Evolutionary conservation across 1,140 invertebrate species (phyloP).

Genomic region (Andricus grossulariae): DNA sequence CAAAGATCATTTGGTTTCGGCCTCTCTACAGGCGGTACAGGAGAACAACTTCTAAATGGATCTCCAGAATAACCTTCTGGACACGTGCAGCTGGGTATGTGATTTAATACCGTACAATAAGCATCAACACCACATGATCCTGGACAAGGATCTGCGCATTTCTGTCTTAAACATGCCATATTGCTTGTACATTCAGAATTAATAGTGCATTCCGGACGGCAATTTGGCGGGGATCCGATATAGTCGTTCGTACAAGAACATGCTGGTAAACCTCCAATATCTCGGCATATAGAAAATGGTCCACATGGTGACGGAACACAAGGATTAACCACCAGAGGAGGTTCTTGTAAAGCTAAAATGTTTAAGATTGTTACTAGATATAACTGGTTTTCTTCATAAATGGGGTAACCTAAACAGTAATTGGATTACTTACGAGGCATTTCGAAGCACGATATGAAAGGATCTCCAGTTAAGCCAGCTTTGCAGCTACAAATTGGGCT

Average conservation of each 20-base stretch:
- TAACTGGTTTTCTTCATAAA: not conserved
- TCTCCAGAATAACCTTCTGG: conserved; percentile 80
- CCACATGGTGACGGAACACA: conserved; percentile 79
- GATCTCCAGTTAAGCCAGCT: conserved; percentile 81
- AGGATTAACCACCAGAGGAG: conserved; percentile 61
- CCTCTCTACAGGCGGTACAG: not conserved
- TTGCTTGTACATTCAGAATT: conserved; percentile 85
- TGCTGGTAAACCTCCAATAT: conserved; percentile 78
- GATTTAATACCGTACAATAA: conserved; percentile 81
- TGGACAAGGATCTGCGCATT: conserved; percentile 87
- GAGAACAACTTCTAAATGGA: conserved; percentile 81
- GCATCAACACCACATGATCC: conserved; percentile 86
- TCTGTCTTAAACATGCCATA: conserved; percentile 85
- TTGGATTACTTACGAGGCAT: conserved; percentile 70
- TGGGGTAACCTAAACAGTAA: conserved; percentile 33
- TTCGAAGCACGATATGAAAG: conserved; percentile 82
- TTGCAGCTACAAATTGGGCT: conserved; percentile 81
- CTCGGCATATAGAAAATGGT: conserved; percentile 76
- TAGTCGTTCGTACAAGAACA: conserved; percentile 85
- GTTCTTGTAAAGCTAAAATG: conserved; percentile 59
- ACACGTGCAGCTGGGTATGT: conserved; percentile 81
- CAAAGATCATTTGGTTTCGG: conserved; percentile 74
- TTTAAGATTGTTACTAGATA: not conserved
- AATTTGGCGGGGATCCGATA: conserved; percentile 83
- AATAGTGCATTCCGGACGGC: conserved; percentile 85